phyloP scores from a whole-genome alignment of 2,888 invertebrate species.

The Lasioglossum malachurum region DNA sequence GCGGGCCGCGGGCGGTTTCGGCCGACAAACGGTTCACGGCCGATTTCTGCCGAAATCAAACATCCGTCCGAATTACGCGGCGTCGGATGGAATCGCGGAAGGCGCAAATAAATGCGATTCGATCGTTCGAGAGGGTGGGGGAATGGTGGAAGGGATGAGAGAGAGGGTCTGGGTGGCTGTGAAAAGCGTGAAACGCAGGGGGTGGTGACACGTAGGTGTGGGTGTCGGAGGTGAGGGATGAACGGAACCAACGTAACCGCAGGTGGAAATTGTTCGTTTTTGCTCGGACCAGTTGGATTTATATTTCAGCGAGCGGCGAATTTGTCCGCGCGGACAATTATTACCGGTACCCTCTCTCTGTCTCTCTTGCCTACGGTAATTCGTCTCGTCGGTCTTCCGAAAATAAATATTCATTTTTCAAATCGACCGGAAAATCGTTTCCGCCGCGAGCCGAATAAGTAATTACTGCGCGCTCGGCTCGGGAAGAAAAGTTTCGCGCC shows the following conservation, averaged over 20 bases:
- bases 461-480: neutral
- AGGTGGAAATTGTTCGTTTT: conserved; percentile 22
- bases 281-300: neutral
- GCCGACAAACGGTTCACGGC: conserved; percentile 24
- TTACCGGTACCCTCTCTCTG: neutral
- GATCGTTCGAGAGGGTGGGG: neutral
- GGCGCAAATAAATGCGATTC: conserved; percentile 49
- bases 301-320: neutral
- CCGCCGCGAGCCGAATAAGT: conserved; percentile 1
- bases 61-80: conserved; percentile 40
- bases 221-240: neutral
- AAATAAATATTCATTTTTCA: conserved; percentile 10
- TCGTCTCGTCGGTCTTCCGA: neutral
- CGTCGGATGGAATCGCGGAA: conserved; percentile 37
- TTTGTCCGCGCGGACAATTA: conserved; percentile 20
- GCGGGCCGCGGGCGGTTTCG: neutral
- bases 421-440: conserved; percentile 4
- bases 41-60: conserved; percentile 50
- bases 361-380: neutral
- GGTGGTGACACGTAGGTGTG: neutral
- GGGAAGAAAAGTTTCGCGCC: conserved; percentile 1
- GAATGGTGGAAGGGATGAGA: neutral
- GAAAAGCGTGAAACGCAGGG: conserved; percentile 18
- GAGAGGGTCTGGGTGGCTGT: neutral
- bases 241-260: conserved; percentile 14